Percentiles rank a stretch among this genome's conserved stretches.
Conservation (phyloP, 2,888 invertebrate genomes). For the Pycnomerus fuliginosus region DNA sequence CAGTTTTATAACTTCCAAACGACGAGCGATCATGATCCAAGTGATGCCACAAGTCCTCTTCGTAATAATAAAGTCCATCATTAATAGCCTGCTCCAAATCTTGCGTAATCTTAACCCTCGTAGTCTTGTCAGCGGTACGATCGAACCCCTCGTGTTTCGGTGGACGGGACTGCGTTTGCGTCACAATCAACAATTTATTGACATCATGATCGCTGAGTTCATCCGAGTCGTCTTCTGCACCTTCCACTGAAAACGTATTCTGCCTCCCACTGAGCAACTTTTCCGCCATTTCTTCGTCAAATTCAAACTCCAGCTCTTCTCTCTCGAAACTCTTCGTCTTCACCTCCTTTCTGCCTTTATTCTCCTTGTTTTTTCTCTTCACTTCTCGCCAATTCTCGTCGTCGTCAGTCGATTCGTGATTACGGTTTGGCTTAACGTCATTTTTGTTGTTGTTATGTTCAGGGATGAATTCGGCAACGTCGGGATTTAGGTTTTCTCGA, state of each 20-base stretch:
- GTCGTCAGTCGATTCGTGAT: constrained; percentile 26
- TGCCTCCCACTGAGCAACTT: constrained; percentile 74
- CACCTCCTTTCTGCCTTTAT: constrained; percentile 37
- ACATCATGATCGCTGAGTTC: constrained; percentile 93
- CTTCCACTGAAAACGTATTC: constrained; percentile 80
- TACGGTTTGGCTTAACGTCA: constrained; percentile 18
- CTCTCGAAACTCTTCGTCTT: constrained; percentile 45
- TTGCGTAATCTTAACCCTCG: constrained; percentile 91
- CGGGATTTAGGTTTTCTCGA: constrained; percentile 79
- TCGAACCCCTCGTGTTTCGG: constrained; percentile 89
- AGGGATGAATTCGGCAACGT: constrained; percentile 85
- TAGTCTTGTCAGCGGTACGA: constrained; percentile 85
- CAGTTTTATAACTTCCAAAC: constrained; percentile 73
- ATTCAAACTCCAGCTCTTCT: constrained; percentile 94
- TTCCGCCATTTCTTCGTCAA: constrained; percentile 89
- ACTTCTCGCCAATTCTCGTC: constrained; percentile 63
- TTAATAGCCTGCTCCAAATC: constrained; percentile 94
- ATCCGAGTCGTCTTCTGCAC: constrained; percentile 81
- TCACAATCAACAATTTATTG: constrained; percentile 92
- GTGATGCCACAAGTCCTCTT: constrained; percentile 86
- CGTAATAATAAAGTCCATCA: constrained; percentile 94
- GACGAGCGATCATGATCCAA: constrained; percentile 53
- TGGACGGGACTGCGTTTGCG: constrained; percentile 64
- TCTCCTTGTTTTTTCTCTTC: constrained; percentile 48
- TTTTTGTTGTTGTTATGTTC: constrained; percentile 30